A percentile compares a stretch with the other conserved stretches of the same genome.
phyloP scores from a whole-genome alignment of 2,888 invertebrate genomes.

The Electrophaes corylata region DNA sequence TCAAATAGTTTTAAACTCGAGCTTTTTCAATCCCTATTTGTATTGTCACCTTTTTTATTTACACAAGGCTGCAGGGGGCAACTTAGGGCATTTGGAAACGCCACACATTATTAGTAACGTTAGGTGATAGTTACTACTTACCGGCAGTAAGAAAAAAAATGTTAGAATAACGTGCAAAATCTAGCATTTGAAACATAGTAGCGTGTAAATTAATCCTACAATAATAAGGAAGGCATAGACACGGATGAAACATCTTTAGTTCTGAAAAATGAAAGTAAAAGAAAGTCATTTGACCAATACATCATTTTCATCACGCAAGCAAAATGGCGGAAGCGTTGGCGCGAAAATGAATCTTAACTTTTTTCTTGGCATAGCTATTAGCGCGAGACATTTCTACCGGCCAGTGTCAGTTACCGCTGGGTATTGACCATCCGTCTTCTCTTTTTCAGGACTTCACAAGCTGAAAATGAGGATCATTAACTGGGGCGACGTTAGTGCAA shows the following conservation, averaged over 20 bases:
- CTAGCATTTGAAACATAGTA: neutral
- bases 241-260: conserved; percentile 49
- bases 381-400: conserved; percentile 72
- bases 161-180: neutral
- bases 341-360: conserved; percentile 79
- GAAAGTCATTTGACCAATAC: conserved; percentile 77
- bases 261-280: conserved; percentile 77
- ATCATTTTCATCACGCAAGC: conserved; percentile 82
- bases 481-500: too few relatives aligned
- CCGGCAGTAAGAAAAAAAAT: too few relatives aligned
- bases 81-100: too few relatives aligned
- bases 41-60: conserved; percentile 23
- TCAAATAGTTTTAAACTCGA: conserved; percentile 25
- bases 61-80: too few relatives aligned
- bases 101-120: too few relatives aligned
- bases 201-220: conserved; percentile 20
- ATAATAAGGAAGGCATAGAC: conserved; percentile 57
- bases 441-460: neutral
- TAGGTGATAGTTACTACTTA: too few relatives aligned
- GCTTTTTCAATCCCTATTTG: conserved; percentile 21
- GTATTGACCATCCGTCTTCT: conserved; percentile 9
- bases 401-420: conserved; percentile 60
- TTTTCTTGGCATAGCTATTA: conserved; percentile 68
- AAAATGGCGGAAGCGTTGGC: conserved; percentile 77
- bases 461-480: too few relatives aligned